phyloP scores from a whole-genome alignment of 2,797 vertebrate species.

The Octomys mimax region DNA sequence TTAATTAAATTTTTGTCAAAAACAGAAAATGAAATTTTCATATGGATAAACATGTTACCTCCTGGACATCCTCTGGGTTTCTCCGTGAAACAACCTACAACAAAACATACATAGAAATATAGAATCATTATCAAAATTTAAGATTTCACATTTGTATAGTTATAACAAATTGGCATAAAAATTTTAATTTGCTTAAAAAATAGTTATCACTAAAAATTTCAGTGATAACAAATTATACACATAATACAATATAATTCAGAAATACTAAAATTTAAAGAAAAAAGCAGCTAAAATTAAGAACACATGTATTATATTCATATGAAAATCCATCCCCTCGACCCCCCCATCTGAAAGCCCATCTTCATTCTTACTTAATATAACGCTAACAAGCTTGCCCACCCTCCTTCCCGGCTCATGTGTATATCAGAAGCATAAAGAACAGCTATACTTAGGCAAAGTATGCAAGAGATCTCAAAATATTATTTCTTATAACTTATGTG shows the following conservation, averaged over 20 bases:
- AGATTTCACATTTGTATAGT: conserved; percentile 30
- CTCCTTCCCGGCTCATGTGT: neutral
- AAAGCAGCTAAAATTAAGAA: neutral
- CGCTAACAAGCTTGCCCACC: neutral
- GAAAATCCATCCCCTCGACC: neutral
- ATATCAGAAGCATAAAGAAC: neutral
- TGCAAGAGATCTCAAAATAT: neutral
- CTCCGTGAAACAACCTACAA: conserved; percentile 97
- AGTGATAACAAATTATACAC: neutral
- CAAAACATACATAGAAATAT: conserved; percentile 82
- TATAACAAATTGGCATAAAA: conserved; percentile 4
- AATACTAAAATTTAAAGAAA: conserved; percentile 39
- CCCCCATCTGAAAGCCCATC: too few relatives aligned
- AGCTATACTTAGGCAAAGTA: neutral
- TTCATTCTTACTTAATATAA: neutral
- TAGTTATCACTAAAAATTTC: conserved; percentile 13
- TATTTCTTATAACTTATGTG: neutral
- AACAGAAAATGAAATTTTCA: conserved; percentile 72
- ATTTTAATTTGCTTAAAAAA: conserved; percentile 56
- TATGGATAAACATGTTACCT: conserved; percentile 92
- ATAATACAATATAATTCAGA: neutral
- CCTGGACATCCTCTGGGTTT: conserved; percentile 98
- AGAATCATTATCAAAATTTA: conserved; percentile 65
- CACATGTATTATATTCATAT: neutral
- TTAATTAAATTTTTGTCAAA: conserved; percentile 48